Evolutionary conservation across 2,113 vertebrate species (phyloP).

Genomic region (Scytalopus superciliaris): DNA sequence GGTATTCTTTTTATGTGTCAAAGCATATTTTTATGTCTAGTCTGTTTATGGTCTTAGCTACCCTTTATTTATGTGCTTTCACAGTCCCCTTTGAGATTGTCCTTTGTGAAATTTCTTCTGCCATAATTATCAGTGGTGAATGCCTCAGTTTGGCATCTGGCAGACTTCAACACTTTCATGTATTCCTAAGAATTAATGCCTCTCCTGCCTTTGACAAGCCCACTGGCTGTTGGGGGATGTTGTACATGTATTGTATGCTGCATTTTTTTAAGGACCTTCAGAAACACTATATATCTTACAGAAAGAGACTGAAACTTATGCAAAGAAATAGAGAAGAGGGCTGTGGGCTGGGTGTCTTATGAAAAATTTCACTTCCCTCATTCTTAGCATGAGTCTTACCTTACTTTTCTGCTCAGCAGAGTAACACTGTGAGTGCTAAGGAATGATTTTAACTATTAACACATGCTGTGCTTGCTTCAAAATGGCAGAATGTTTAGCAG

Average conservation of each 20-base stretch:
- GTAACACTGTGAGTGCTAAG: background rate
- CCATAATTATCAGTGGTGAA: constrained; percentile 36
- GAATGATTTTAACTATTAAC: background rate
- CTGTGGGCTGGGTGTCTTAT: background rate
- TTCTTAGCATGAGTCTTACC: background rate
- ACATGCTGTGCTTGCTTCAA: background rate
- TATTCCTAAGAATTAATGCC: background rate
- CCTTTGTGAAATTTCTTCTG: background rate
- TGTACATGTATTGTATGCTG: background rate
- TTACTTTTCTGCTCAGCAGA: background rate
- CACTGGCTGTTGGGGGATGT: background rate
- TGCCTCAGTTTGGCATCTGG: background rate
- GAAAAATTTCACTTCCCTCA: background rate
- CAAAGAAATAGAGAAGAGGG: background rate
- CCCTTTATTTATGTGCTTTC: constrained; percentile 48
- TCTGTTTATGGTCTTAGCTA: constrained; percentile 29
- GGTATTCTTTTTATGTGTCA: constrained; percentile 6
- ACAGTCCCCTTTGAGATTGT: background rate
- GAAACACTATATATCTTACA: background rate
- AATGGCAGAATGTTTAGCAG: background rate
- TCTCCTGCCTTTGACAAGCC: background rate
- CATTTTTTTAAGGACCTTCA: background rate
- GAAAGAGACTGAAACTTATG: background rate
- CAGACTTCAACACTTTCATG: background rate
- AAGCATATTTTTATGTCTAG: constrained; percentile 1